Percentiles rank a stretch among this genome's conserved stretches.
Conservation (phyloP, 2,888 invertebrate genomes). For the Minunthozetes semirufus region DNA sequence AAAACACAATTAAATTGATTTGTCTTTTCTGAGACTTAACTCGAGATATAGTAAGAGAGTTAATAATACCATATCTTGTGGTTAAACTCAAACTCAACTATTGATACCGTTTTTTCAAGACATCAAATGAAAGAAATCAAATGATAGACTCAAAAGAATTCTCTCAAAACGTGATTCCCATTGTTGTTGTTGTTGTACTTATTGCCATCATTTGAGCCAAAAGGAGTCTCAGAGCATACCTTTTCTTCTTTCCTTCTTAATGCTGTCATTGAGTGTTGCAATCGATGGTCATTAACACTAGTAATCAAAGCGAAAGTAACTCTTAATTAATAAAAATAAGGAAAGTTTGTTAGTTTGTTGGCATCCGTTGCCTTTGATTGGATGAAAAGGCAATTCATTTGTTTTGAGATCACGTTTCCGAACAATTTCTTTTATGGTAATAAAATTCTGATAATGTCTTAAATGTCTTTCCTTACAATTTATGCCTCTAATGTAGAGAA, state of each 20-base stretch:
- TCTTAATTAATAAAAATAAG: conserved; percentile 15
- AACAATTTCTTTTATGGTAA: conserved; percentile 9
- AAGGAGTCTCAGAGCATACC: no score
- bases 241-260: not conserved
- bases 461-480: conserved; percentile 11
- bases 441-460: not conserved
- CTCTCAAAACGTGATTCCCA: no score
- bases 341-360: no score
- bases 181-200: no score
- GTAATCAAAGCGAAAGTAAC: conserved; percentile 4
- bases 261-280: not conserved
- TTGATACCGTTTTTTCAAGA: no score
- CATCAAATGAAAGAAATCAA: no score
- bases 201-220: not conserved
- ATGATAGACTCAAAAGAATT: no score
- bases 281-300: not conserved
- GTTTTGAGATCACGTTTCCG: not conserved
- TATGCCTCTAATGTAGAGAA: not conserved
- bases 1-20: no score
- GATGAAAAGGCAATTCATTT: not conserved
- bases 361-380: not conserved
- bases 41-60: no score
- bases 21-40: no score
- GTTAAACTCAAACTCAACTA: no score
- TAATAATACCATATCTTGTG: no score